Evolutionary conservation across 2,797 vertebrate species (phyloP).

Genomic region (Euthynnus affinis): DNA sequence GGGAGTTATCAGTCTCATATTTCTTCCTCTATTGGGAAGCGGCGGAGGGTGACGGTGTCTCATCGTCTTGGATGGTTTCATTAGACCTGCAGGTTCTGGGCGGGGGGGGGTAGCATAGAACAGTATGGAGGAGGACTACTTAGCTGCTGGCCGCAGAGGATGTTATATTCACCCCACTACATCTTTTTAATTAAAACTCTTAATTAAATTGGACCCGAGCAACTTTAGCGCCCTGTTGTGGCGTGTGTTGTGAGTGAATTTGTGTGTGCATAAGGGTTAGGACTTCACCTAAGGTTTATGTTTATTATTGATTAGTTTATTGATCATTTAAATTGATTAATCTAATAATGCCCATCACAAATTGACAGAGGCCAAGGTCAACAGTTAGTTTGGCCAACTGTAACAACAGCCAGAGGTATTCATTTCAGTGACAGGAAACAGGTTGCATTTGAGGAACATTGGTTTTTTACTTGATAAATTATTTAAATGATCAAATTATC

Average conservation of each 20-base stretch:
- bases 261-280: conserved; percentile 25
- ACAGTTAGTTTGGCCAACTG: neutral
- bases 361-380: neutral
- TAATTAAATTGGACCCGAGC: conserved; percentile 60
- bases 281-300: neutral
- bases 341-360: neutral
- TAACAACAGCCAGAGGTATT: neutral
- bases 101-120: conserved; percentile 28
- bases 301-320: conserved; percentile 22
- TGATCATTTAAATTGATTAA: conserved; percentile 21
- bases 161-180: conserved; percentile 55
- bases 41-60: conserved; percentile 66
- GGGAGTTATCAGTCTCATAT: conserved; percentile 66
- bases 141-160: conserved; percentile 56
- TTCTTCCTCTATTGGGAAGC: conserved; percentile 61
- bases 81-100: conserved; percentile 53
- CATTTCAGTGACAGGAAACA: neutral
- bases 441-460: neutral
- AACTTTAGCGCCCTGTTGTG: conserved; percentile 29
- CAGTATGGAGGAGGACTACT: conserved; percentile 44
- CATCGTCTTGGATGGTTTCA: conserved; percentile 60
- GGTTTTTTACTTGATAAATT: no score
- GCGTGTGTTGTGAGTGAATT: conserved; percentile 8
- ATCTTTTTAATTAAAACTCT: conserved; percentile 71
- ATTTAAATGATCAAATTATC: no score